Base-by-base conservation (phyloP, 2,797 vertebrate genomes). In the Melanotaenia trifasciata region DNA sequence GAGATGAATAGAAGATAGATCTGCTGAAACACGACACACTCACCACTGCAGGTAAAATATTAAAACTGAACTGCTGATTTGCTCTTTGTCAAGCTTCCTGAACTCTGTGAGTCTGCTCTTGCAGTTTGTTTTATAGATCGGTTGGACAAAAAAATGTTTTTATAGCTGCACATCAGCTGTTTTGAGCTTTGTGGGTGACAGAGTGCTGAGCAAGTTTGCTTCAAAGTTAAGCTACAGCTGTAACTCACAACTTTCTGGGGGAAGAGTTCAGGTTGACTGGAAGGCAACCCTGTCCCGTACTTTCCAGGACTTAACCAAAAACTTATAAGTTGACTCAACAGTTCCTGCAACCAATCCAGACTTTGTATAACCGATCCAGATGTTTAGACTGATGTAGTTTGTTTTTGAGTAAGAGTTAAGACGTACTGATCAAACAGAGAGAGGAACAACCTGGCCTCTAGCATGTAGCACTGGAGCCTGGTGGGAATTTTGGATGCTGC, bases 121-220 rank as follows among this genome's bases (percentile, higher is more conserved):
- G 65, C 76, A 4, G 70, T 78, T 76, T 75, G 73, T 87, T 81
- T 87, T 84, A 85, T 83, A 71, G 85, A 83, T 68, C 66, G 51
- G 43, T 60, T 8, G 28, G 72, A 89, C 81, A 88, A 66, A 56
- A 77, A 77, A 74, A 78, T 82, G 81, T 87, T 74, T 80, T 80
- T 64, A 70, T 57, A 56, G 76, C 61, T 1, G 0, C 63, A 60
- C 51, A 62, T 89, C 85, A 90, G 80, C 83, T 85, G 84, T 84
- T 70, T 67, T 8, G 59, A 24, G 73, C 76, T 79, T 74, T 84
- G 79, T 70, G 40, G 40, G 47, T 36, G 67, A 64, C 71, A 71
- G 32, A 82, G 63, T 35, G 58, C 32, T 13, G 59, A 38, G 60
- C 22, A 11, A 0, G 56, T 50, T 80, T 79, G 74, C 78, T 85